Base-by-base conservation (phyloP, 2,113 vertebrate species). In the Oreochromis aureus region DNA sequence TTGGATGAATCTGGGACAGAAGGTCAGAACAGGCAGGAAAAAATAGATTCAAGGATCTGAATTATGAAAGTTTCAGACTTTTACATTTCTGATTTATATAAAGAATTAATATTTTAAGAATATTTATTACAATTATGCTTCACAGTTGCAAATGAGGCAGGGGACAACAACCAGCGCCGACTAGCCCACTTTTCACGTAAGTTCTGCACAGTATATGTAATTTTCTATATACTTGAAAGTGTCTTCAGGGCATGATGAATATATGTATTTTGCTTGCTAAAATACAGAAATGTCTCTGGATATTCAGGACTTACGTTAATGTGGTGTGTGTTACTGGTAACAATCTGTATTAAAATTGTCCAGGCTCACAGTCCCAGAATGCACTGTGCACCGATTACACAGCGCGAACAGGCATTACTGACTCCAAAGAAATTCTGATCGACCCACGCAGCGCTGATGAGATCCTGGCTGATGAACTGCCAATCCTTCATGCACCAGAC, bases 321-420 rank as follows among this genome's bases (percentile, higher is more conserved):
- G 36, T 15, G 15, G 11, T 83, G 3, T 87, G 32, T 58, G 6
- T 6, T 46, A 46, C 66, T 27, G 66, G 66, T 34, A 34, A 3
- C 10, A 10, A 11, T 59, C 27, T 71, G 3, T 82, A 3, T 89
- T 41, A 9, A 83, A 41, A 69, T 22, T 90, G 6, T 79, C 6
- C 54, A 99, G 98, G 98, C 10, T 99, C 98, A 66, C 97, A 97
- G 90, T 99, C 98, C 15, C 98, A 99, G 94, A 99, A 97, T 95
- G 97, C 96, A 54, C 91, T 98, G 11, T 97, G 97, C 97, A 97
- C 97, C 7, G 94, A 96, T 48, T 91, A 96, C 85, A 96, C 97
- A 0, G 92, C 97, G 6, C 96, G 95, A 3, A 89, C 96, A 61
- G 97, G 95, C 0, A 93, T 96, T 51, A 97, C 95, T 34, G 93